Evolutionary conservation across 2,888 invertebrate genomes (phyloP).

Genomic region (Dicyrtomina minuta): DNA sequence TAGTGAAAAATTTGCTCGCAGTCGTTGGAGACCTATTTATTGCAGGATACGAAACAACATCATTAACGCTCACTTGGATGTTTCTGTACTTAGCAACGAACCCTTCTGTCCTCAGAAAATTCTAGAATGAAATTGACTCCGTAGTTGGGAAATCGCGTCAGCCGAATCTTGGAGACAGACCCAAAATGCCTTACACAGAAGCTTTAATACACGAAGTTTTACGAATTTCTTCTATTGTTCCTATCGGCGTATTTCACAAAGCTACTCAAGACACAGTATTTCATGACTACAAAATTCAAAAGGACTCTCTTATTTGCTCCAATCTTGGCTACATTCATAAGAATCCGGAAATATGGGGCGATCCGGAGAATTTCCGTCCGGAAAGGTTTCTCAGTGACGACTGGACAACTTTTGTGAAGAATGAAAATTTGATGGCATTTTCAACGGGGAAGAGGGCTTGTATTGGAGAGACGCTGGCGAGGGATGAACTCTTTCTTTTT

Average conservation of each 20-base stretch:
- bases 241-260: slow-evolving; percentile 40
- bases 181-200: slow-evolving; percentile 40
- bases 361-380: no score
- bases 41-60: slow-evolving; percentile 35
- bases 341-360: not conserved
- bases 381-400: slow-evolving; percentile 39
- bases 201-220: slow-evolving; percentile 40
- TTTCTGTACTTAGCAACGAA: slow-evolving; percentile 36
- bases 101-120: slow-evolving; percentile 34
- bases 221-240: slow-evolving; percentile 38
- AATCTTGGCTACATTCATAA: not conserved
- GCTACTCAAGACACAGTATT: slow-evolving; percentile 2
- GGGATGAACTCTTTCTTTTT: slow-evolving; percentile 26
- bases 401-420: slow-evolving; percentile 10
- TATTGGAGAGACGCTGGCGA: slow-evolving; percentile 25
- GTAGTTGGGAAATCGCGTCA: slow-evolving; percentile 36
- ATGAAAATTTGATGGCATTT: slow-evolving; percentile 20
- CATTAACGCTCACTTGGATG: slow-evolving; percentile 38
- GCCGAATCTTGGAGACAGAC: slow-evolving; percentile 37
- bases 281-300: not conserved
- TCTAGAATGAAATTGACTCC: slow-evolving; percentile 38
- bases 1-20: slow-evolving; percentile 7
- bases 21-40: slow-evolving; percentile 24
- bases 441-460: slow-evolving; percentile 17
- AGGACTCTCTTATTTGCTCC: not conserved